Conservation (phyloP, 2,888 invertebrate genomes). For the Philereme transversata region DNA sequence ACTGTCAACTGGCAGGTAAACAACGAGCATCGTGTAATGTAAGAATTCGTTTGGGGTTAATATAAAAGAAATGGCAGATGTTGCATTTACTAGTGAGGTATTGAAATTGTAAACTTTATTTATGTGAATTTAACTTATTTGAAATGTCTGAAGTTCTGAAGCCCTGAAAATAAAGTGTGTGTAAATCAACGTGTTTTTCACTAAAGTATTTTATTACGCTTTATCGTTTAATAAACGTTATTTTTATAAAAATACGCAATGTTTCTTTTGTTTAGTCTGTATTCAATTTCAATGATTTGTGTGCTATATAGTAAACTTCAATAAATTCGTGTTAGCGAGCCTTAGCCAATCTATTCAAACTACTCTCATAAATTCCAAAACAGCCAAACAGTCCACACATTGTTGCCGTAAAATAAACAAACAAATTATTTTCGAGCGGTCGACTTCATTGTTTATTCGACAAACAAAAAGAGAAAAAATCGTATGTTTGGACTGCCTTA, state of each 20-base stretch:
- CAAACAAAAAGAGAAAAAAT: constrained; percentile 32
- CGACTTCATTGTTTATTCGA: constrained; percentile 34
- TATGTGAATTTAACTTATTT: constrained; percentile 6
- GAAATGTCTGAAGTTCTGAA: neutral
- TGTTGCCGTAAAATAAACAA: constrained; percentile 20
- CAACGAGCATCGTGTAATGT: neutral
- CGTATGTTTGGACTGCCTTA: constrained; percentile 41
- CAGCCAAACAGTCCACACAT: constrained; percentile 11
- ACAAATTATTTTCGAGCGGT: constrained; percentile 36
- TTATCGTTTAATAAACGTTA: too few relatives aligned
- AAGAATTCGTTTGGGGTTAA: constrained; percentile 2
- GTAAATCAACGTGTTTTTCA: neutral
- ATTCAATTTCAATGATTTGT: too few relatives aligned
- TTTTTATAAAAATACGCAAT: too few relatives aligned
- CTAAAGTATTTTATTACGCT: too few relatives aligned
- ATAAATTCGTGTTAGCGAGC: neutral
- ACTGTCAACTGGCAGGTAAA: too few relatives aligned
- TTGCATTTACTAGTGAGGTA: constrained; percentile 6
- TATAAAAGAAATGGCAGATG: constrained; percentile 13
- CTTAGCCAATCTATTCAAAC: neutral
- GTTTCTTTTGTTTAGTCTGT: too few relatives aligned
- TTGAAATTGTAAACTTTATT: constrained; percentile 9
- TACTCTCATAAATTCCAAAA: constrained; percentile 1
- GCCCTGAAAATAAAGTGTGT: neutral
- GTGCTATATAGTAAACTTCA: too few relatives aligned